Evolutionary conservation across 2,113 vertebrate genomes (phyloP).

Genomic region (Chaenocephalus aceratus): DNA sequence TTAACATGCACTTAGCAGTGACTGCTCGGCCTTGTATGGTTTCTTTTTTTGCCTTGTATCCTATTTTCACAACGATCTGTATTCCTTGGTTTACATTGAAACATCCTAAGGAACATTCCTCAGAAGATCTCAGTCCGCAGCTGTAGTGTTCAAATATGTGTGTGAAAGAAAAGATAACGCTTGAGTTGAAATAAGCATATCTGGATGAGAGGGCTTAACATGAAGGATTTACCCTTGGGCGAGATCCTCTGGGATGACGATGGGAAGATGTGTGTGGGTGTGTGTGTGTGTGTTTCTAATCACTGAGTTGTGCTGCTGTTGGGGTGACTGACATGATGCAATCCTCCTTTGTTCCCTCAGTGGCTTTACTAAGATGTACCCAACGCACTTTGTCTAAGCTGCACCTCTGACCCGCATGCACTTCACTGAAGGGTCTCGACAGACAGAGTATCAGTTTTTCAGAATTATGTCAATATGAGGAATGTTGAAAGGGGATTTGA

Average conservation of each 20-base stretch:
- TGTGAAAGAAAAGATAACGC: conserved; percentile 21
- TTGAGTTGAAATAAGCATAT: conserved; percentile 35
- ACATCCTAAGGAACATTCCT: conserved; percentile 36
- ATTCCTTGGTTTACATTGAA: conserved; percentile 45
- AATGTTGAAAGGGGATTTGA: not conserved
- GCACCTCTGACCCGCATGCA: conserved; percentile 50
- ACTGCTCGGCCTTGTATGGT: conserved; percentile 34
- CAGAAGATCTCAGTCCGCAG: conserved; percentile 39
- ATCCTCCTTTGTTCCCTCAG: conserved; percentile 45
- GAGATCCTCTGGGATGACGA: conserved; percentile 18
- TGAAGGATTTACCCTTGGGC: conserved; percentile 42
- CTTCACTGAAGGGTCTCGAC: conserved; percentile 37
- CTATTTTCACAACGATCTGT: not conserved
- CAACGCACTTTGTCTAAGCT: conserved; percentile 66
- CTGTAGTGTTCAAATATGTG: conserved; percentile 53
- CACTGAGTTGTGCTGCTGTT: conserved; percentile 50
- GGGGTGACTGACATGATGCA: conserved; percentile 37
- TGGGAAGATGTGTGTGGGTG: not conserved
- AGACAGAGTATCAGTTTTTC: conserved; percentile 9
- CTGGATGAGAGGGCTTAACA: conserved; percentile 32
- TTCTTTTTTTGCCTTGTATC: conserved; percentile 18
- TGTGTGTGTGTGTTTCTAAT: not conserved
- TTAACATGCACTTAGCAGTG: conserved; percentile 56
- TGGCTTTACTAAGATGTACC: conserved; percentile 54
- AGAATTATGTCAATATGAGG: not conserved